These are phyloP conservation scores for Microcebus murinus DNA, from an alignment of 2,113 vertebrate genomes.

Conservation along the genomic window DNA sequence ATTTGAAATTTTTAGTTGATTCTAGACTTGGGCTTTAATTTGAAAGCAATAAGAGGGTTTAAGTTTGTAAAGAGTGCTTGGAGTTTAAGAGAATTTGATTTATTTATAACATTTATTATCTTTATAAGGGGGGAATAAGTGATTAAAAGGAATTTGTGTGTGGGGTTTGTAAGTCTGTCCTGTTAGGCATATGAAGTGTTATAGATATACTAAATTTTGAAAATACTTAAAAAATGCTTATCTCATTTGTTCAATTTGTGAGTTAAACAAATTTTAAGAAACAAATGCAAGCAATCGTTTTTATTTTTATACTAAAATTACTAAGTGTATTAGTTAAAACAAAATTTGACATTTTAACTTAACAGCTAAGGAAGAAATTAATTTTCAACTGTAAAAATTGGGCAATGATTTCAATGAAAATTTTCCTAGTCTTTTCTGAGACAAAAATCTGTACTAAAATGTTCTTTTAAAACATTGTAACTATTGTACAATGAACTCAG, in stretches of 20 bases:
- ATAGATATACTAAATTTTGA: neutral
- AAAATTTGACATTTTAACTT: neutral
- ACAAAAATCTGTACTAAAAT: neutral
- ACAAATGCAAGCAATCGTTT: neutral
- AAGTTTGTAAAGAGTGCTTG: neutral
- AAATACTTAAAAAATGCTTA: neutral
- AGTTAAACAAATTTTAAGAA: neutral
- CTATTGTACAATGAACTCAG: neutral
- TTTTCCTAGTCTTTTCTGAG: neutral
- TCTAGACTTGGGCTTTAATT: neutral
- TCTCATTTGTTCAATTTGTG: neutral
- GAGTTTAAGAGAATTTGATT: neutral
- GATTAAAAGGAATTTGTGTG: neutral
- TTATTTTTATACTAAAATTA: neutral
- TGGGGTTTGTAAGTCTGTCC: neutral
- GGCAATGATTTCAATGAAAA: neutral
- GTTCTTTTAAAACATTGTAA: neutral
- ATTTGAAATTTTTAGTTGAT: neutral
- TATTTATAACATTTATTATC: neutral
- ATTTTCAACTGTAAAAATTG: neutral
- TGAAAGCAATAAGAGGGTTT: neutral
- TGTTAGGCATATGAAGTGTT: neutral
- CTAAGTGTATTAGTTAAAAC: neutral
- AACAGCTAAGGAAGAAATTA: neutral
- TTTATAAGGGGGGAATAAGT: neutral